A percentile compares a stretch with the other conserved stretches of the same genome.
Evolutionary conservation across 2,113 vertebrate genomes (phyloP).

Genomic region (Antechinus flavipes): DNA sequence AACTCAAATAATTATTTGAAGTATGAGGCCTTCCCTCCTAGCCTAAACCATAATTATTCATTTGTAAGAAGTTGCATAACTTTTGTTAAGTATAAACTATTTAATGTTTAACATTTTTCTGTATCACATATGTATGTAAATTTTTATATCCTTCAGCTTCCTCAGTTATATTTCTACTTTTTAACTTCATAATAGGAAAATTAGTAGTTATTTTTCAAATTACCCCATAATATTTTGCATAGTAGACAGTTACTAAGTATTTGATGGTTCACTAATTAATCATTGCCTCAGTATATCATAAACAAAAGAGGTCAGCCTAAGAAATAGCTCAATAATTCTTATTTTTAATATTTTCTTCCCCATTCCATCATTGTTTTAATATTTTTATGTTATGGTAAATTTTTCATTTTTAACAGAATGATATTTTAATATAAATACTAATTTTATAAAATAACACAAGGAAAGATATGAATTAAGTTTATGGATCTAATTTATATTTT

Average conservation of each 20-base stretch:
- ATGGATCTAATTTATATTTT: not conserved
- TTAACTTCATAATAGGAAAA: not conserved
- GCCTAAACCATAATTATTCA: not conserved
- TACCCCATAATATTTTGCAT: not conserved
- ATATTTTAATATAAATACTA: not conserved
- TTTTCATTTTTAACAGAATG: not conserved
- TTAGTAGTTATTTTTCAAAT: not conserved
- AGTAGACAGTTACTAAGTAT: not conserved
- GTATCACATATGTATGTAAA: not conserved
- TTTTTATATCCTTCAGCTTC: not conserved
- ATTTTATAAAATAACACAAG: not conserved
- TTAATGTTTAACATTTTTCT: not conserved
- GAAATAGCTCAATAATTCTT: not conserved
- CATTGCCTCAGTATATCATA: not conserved
- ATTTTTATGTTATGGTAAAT: not conserved
- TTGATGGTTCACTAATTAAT: not conserved
- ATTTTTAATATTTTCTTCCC: not conserved
- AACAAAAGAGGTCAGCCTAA: not conserved
- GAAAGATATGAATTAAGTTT: not conserved
- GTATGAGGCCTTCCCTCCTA: not conserved
- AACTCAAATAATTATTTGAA: not conserved
- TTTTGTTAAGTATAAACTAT: not conserved
- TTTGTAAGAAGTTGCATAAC: not conserved
- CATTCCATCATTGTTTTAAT: not conserved
- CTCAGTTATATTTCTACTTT: not conserved